Evolutionary conservation across 1,140 invertebrate genomes (phyloP), one percentile per base, ranked within the genome.

Genomic region (Listronotus oregonensis): DNA sequence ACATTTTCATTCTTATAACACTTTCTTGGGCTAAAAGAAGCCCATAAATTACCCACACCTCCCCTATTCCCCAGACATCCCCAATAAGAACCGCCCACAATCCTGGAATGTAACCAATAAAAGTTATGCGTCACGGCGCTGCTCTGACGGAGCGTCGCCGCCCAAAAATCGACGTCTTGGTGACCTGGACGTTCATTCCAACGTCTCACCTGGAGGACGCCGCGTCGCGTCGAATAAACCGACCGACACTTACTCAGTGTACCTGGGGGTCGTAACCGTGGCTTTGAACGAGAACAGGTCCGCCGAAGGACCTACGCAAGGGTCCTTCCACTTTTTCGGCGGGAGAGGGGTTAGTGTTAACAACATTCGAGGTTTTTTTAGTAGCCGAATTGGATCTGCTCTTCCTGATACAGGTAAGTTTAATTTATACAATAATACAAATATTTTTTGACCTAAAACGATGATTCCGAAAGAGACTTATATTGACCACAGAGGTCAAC

Each of bases 341-440:
- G 55, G 57, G 3, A 27, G 76, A 72, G 69, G 76, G 69, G 75
- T 80, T 78, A 43, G 82, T 84, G 84, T 84, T 69, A 81, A 79
- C 71, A 85, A 84, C 73, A 80, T 85, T 73, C 82, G 83, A 71
- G 83, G 84, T 67, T 84, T 83, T 72, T 79, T 85, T 71, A 79
- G 82, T 64, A 82, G 79, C 75, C 79, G 82, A 64, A 82, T 84
- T 66, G 82, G 81, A 66, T 79, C 79, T 67, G 80, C 83, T 66
- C 79, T 84, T 63, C 80, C 82, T 59, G 83, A 85, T 74, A 84
- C 84, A 83, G 84, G 84, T 85, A 71, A 82, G 79, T 67, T 52
- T 7, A 3, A n/a, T n/a, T 11, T 21, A 51, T 4, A 21, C 34
- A 27, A 27, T 27, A 27, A 27, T 1, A 27, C 1, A 27, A 27